These are phyloP conservation scores for Pristionchus fissidentatus DNA, from an alignment of 2,888 invertebrate genomes.

Conservation along the genomic window DNA sequence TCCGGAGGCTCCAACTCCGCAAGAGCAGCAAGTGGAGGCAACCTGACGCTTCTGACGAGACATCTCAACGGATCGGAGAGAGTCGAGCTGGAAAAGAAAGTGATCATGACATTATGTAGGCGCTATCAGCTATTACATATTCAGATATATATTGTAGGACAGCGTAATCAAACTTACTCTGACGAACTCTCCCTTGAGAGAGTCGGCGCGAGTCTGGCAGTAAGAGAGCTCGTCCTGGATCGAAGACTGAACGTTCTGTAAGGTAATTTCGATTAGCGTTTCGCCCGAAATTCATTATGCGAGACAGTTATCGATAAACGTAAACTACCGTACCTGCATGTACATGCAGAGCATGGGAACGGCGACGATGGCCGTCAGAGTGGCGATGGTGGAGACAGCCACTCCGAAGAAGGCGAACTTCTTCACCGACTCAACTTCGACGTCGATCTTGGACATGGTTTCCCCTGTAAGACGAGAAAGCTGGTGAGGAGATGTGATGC, in stretches of 20 bases:
- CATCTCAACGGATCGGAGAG: constrained; percentile 31
- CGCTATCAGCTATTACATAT: no score
- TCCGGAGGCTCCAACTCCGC: constrained; percentile 56
- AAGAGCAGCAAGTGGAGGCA: constrained; percentile 42
- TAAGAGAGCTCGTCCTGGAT: constrained; percentile 40
- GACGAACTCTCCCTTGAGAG: constrained; percentile 45
- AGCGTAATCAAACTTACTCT: constrained; percentile 34
- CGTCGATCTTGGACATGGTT: constrained; percentile 41
- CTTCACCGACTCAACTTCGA: constrained; percentile 51
- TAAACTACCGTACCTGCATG: constrained; percentile 50
- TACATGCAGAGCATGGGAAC: constrained; percentile 70
- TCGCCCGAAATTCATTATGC: no score
- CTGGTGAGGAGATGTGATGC: no score
- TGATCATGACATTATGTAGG: not conserved
- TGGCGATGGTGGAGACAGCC: constrained; percentile 61
- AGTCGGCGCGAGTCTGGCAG: constrained; percentile 44
- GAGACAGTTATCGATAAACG: not conserved
- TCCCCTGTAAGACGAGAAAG: no score
- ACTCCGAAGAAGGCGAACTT: constrained; percentile 64
- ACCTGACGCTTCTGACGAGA: constrained; percentile 32
- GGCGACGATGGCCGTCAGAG: constrained; percentile 59
- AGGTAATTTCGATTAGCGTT: constrained; percentile 45
- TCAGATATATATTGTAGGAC: not conserved
- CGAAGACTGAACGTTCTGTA: constrained; percentile 50
- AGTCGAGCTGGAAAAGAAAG: constrained; percentile 47